Evolutionary conservation across 2,888 invertebrate species (phyloP), one percentile per base, ranked within the genome.

Genomic region (Trachelus iudaicus): DNA sequence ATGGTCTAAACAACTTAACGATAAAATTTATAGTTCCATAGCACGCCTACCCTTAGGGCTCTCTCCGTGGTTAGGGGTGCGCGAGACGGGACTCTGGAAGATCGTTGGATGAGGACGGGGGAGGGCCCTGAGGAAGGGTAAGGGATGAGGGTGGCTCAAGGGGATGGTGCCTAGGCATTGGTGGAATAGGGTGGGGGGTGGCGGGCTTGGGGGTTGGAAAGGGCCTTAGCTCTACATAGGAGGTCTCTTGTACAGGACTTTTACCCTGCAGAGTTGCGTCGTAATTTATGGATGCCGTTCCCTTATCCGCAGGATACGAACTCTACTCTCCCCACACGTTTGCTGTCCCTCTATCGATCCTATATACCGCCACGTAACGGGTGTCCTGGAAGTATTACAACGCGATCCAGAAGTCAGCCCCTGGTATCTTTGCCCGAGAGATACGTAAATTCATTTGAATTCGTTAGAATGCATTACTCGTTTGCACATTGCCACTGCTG

Each of bases 231-330:
- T 84, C 84, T 85, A 85, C 86, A 87, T 84, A 85, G 86, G 85
- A 88, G 87, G 88, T 89, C 90, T 87, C 89, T 89, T 89, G 89
- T 90, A 89, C 90, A 89, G 90, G 90, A 91, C 90, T 91, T 90
- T 90, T 90, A 90, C 88, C 89, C 90, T 89, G 89, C 88, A 87
- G 90, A 90, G 90, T 90, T 89, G 88, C 88, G 89, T 88, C 88
- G 91, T 91, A 91, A 91, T 91, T 91, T 91, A 91, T 91, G 89
- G 90, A 91, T 90, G 90, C 89, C 90, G 88, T 90, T 90, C 91
- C 90, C 90, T 91, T 91, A 91, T 91, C 90, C 91, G 88, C 90
- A 89, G 91, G 90, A 90, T 90, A 90, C 90, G 89, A 89, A 90
- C 89, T 89, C 90, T 77, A 80, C 87, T 88, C 85, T 86, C 87